These are phyloP conservation scores for Agapornis roseicollis DNA, from an alignment of 2,113 vertebrate genomes.

Conservation along the genomic window DNA sequence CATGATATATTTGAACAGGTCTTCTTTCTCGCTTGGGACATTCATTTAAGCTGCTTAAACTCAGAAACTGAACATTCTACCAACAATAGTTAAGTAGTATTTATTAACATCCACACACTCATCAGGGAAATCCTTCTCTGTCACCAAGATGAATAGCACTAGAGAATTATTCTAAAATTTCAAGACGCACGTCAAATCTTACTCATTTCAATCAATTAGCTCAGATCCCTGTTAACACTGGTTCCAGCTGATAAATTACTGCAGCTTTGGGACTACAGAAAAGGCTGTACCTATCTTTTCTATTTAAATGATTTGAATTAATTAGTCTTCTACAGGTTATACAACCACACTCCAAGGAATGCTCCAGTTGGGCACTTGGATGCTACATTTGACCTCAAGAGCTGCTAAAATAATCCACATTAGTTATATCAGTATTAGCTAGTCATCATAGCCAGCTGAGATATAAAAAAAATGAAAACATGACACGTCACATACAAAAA, in stretches of 20 bases:
- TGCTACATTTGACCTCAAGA: not conserved
- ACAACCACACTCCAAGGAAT: not conserved
- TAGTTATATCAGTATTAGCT: not conserved
- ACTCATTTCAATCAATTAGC: constrained; percentile 8
- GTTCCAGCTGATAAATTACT: not conserved
- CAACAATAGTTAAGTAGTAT: not conserved
- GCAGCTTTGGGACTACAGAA: not conserved
- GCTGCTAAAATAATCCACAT: not conserved
- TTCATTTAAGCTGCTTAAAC: not conserved
- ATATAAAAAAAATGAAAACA: not conserved
- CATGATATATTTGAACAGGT: not conserved
- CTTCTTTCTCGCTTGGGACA: not conserved
- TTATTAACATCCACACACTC: not conserved
- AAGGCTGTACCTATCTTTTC: not conserved
- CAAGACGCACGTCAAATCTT: not conserved
- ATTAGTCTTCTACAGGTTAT: not conserved
- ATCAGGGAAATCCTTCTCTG: not conserved
- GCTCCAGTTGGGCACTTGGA: not conserved
- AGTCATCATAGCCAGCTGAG: not conserved
- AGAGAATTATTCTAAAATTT: constrained; percentile 4
- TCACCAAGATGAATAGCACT: not conserved
- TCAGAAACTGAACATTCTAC: not conserved
- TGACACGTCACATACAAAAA: not conserved
- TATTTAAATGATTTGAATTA: not conserved
- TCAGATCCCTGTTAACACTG: not conserved